Conservation (phyloP, 35 echinoderm and acorn worm genomes). For the Heliocidaris erythrogramma region DNA sequence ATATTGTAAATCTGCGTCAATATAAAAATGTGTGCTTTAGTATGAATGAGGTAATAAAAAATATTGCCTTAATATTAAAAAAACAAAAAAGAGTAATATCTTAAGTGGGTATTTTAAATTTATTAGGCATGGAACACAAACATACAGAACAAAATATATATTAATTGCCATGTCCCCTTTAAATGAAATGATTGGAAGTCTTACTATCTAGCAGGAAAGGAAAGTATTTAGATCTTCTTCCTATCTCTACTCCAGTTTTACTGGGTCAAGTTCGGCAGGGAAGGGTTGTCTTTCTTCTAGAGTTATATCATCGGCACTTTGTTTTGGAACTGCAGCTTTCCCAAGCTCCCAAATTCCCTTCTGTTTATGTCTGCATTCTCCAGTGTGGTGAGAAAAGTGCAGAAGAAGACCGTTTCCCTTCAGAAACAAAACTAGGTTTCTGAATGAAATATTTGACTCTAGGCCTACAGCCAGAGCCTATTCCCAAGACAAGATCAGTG, state of each 20-base stretch:
- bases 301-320: background rate
- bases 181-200: background rate
- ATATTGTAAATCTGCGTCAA: no score
- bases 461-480: background rate
- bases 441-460: conserved; percentile 8
- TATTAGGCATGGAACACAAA: background rate
- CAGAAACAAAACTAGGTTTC: background rate
- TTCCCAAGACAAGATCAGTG: background rate
- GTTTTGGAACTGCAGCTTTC: background rate
- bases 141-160: background rate
- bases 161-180: background rate
- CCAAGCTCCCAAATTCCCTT: background rate
- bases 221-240: no score
- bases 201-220: background rate
- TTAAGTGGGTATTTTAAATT: background rate
- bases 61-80: no score
- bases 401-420: background rate
- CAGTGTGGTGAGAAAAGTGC: background rate
- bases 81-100: background rate
- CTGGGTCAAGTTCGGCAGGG: background rate
- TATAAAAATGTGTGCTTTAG: no score
- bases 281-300: background rate
- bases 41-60: no score
- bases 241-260: background rate
- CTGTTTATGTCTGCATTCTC: background rate